A percentile compares a stretch with the other conserved stretches of the same genome.
phyloP scores from a whole-genome alignment of 2,888 invertebrate species.

The Diaphora mendica region DNA sequence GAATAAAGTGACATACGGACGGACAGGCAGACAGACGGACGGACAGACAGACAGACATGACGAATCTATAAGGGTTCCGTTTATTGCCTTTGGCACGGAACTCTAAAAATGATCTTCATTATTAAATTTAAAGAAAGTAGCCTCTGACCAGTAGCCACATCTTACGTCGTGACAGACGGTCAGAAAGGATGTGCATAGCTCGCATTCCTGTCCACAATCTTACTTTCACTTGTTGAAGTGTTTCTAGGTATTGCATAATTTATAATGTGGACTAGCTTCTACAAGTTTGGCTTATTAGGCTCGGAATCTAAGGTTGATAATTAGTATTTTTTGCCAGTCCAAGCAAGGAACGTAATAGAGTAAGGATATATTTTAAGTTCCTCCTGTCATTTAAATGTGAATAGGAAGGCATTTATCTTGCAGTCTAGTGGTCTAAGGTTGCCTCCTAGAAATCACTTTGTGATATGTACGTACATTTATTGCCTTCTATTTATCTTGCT shows the following conservation, averaged over 20 bases:
- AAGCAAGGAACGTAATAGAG: neutral
- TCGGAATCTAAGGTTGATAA: slow-evolving; percentile 2
- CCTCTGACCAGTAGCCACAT: slow-evolving; percentile 7
- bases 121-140: slow-evolving; percentile 40
- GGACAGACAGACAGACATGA: too few relatives aligned
- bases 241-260: slow-evolving; percentile 59
- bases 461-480: too few relatives aligned
- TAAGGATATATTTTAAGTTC: neutral
- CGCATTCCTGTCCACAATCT: slow-evolving; percentile 50
- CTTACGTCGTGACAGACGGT: slow-evolving; percentile 47
- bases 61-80: too few relatives aligned
- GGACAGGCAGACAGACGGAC: too few relatives aligned
- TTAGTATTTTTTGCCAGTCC: neutral
- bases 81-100: too few relatives aligned
- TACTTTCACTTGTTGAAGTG: slow-evolving; percentile 56
- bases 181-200: slow-evolving; percentile 59
- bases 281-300: slow-evolving; percentile 7
- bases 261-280: slow-evolving; percentile 41
- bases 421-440: too few relatives aligned
- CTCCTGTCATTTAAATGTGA: too few relatives aligned
- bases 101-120: slow-evolving; percentile 9
- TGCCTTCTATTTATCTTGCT: too few relatives aligned
- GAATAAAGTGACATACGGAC: too few relatives aligned
- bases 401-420: too few relatives aligned
- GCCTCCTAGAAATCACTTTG: too few relatives aligned